Conservation (phyloP, 2,888 invertebrate genomes). For the Hemicrepidius hirtus region DNA sequence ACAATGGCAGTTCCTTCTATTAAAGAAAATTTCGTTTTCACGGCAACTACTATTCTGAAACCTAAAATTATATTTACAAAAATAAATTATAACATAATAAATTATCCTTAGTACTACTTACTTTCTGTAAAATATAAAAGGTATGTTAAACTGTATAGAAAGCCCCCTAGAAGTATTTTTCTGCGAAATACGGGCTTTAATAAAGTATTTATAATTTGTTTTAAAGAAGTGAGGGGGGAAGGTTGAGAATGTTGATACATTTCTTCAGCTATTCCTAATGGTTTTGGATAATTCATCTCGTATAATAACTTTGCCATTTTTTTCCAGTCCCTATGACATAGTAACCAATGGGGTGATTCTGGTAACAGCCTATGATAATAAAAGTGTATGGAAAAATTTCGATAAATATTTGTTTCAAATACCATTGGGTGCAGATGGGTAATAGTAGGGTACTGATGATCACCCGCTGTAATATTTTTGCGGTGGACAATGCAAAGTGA, state of each 20-base stretch:
- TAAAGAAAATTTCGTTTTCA: too few species aligned
- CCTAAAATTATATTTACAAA: background rate
- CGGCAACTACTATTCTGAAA: background rate
- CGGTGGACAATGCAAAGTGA: too few species aligned
- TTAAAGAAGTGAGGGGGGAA: background rate
- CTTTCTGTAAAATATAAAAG: background rate
- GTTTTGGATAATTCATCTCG: conserved; percentile 6
- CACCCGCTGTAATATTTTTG: too few species aligned
- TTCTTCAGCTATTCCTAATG: background rate
- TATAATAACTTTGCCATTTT: background rate
- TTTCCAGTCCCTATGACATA: conserved; percentile 6
- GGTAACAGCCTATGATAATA: conserved; percentile 10
- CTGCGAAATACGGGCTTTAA: background rate
- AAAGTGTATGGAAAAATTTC: too few species aligned
- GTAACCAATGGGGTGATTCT: conserved; percentile 3
- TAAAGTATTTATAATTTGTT: background rate
- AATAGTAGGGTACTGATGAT: too few species aligned
- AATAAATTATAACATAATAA: background rate
- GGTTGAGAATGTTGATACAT: background rate
- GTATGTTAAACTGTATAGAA: conserved; percentile 3
- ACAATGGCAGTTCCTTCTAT: background rate
- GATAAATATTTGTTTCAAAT: too few species aligned
- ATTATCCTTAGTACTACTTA: background rate
- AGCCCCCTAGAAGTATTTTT: background rate
- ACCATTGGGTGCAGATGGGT: too few species aligned